phyloP scores from a whole-genome alignment of 2,797 vertebrate genomes.

The Tolypeutes matacus region DNA sequence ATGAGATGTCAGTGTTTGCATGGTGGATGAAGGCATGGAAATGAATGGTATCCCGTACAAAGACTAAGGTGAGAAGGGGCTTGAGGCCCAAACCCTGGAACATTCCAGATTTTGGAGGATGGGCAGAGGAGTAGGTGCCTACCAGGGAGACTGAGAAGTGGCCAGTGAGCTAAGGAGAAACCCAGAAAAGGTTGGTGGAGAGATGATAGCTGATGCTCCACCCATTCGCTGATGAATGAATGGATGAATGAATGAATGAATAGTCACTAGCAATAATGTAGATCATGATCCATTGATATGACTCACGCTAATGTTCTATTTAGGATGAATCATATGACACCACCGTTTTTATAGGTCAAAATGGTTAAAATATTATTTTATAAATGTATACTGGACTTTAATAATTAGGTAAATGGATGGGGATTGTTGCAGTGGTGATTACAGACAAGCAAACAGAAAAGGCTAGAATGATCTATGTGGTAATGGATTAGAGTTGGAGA shows the following conservation, averaged over 20 bases:
- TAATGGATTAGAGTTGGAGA: neutral
- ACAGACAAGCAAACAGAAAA: too few relatives aligned
- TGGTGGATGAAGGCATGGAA: neutral
- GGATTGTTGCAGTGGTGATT: neutral
- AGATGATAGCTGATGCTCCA: neutral
- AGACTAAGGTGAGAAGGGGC: neutral
- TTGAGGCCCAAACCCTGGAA: neutral
- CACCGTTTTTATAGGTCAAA: neutral
- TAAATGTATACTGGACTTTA: neutral
- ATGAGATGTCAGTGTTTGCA: neutral
- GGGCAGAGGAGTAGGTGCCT: neutral
- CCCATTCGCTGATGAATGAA: neutral
- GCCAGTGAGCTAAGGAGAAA: neutral
- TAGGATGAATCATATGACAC: neutral
- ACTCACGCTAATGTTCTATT: neutral
- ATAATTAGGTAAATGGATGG: neutral
- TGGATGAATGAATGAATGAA: neutral
- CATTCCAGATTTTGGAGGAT: neutral
- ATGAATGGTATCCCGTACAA: neutral
- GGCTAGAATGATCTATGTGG: neutral
- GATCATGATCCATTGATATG: neutral
- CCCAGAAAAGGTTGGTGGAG: neutral
- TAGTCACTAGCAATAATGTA: neutral
- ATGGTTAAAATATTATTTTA: neutral
- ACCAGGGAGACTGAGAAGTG: neutral